Evolutionary conservation across 2,113 vertebrate genomes (phyloP).

Genomic region (Neolamprologus hecqui): DNA sequence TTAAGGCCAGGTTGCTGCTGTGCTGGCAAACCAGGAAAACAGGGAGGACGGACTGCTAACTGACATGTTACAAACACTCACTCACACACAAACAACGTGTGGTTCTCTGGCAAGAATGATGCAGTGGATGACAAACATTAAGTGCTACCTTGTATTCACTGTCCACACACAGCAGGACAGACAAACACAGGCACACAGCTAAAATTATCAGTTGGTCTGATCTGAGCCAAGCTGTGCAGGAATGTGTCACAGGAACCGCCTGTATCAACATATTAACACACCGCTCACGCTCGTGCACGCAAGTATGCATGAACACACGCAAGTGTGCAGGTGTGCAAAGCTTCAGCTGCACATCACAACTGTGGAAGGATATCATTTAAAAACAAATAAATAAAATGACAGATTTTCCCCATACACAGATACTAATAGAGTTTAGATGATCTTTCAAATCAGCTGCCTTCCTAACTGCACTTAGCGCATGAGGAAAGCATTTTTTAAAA

Average conservation of each 20-base stretch:
- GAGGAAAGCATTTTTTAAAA: background rate
- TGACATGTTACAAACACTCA: background rate
- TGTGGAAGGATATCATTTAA: background rate
- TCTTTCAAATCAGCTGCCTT: background rate
- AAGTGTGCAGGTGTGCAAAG: background rate
- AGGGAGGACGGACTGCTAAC: background rate
- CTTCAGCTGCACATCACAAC: background rate
- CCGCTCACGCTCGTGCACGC: background rate
- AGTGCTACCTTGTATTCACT: background rate
- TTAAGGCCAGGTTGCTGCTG: background rate
- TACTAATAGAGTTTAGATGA: background rate
- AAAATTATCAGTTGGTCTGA: constrained; percentile 35
- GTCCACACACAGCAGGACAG: background rate
- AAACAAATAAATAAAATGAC: background rate
- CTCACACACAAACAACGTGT: background rate
- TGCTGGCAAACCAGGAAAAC: background rate
- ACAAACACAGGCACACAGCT: background rate
- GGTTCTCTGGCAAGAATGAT: background rate
- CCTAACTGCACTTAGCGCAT: background rate
- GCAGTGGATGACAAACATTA: background rate
- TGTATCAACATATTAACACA: constrained; percentile 43
- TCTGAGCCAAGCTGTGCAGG: constrained; percentile 27
- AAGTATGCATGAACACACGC: background rate
- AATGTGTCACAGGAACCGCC: constrained; percentile 42
- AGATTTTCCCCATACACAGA: background rate